Evolutionary conservation across 2,888 invertebrate genomes (phyloP).

Genomic region (Cosmia trapezina): DNA sequence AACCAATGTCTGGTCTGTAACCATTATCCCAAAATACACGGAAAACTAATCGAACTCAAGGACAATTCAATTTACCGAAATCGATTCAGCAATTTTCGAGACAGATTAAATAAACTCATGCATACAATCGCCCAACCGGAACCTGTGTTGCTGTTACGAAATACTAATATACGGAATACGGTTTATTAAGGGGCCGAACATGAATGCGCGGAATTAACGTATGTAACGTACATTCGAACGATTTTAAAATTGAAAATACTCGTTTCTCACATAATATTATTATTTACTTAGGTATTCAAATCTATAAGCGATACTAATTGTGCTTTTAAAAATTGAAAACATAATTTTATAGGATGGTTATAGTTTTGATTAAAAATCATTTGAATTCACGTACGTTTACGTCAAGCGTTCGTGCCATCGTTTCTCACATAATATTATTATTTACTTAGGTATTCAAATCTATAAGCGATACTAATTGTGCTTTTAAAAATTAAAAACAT

Average conservation of each 20-base stretch:
- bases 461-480: too few relatives aligned
- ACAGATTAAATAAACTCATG: slow-evolving; percentile 10
- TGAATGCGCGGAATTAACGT: too few relatives aligned
- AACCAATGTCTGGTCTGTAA: not conserved
- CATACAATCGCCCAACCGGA: slow-evolving; percentile 15
- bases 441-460: too few relatives aligned
- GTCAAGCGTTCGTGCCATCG: too few relatives aligned
- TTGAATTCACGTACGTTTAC: not conserved
- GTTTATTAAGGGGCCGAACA: slow-evolving; percentile 9
- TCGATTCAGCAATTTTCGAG: slow-evolving; percentile 41
- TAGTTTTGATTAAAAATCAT: not conserved
- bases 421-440: not conserved
- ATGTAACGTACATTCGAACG: not conserved
- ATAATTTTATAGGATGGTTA: too few relatives aligned
- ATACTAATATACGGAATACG: slow-evolving; percentile 30
- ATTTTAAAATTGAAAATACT: not conserved
- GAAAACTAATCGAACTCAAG: slow-evolving; percentile 44
- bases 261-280: not conserved
- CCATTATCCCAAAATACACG: slow-evolving; percentile 26
- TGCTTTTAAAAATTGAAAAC: too few relatives aligned
- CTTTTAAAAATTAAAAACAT: too few relatives aligned
- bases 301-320: too few relatives aligned
- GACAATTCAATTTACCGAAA: slow-evolving; percentile 42
- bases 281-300: too few relatives aligned
- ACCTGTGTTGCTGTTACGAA: slow-evolving; percentile 18